phyloP scores from a whole-genome alignment of 2,797 vertebrate species.

The Esox masquinongy region DNA sequence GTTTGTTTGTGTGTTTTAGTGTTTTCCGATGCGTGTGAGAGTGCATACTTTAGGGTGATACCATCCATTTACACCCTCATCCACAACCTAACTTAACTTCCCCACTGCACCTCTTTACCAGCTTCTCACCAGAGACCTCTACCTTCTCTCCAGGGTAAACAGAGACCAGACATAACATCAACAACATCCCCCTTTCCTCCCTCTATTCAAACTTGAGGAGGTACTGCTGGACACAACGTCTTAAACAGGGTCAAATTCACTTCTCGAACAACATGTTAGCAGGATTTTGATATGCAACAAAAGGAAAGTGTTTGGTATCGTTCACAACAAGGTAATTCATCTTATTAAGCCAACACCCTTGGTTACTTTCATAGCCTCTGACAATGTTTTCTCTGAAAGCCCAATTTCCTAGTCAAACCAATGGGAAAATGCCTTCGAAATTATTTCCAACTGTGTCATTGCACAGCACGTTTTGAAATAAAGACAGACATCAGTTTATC shows the following conservation, averaged over 20 bases:
- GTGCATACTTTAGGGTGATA: constrained; percentile 73
- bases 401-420: no score
- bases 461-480: no score
- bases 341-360: no score
- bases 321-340: not conserved
- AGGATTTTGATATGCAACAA: not conserved
- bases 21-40: constrained; percentile 48
- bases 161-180: not conserved
- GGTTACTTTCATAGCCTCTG: no score
- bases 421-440: no score
- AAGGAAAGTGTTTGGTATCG: not conserved
- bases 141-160: constrained; percentile 48
- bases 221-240: not conserved
- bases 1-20: not conserved
- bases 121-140: constrained; percentile 53
- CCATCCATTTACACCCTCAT: constrained; percentile 71
- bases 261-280: not conserved
- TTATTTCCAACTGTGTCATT: no score
- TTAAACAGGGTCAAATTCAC: not conserved
- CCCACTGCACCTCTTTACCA: constrained; percentile 34
- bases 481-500: no score
- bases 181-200: not conserved
- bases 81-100: constrained; percentile 36
- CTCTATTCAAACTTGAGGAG: not conserved
- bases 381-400: no score